Percentiles rank a stretch among this genome's conserved stretches.
phyloP scores from a whole-genome alignment of 2,888 invertebrate species.

The Hirudinaria manillensis region DNA sequence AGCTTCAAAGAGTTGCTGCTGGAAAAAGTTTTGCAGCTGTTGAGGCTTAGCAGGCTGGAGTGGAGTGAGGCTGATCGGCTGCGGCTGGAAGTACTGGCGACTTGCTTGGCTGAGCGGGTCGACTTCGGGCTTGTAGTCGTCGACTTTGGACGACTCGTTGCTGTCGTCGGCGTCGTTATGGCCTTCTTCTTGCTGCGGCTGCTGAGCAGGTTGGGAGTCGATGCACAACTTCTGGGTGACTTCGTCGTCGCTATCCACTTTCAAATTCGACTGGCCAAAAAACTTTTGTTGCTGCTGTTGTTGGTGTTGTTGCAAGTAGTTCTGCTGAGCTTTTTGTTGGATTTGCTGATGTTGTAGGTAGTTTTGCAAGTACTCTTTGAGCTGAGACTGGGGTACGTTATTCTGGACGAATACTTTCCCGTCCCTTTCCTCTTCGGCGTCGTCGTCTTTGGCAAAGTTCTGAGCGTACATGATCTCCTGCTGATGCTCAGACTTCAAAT shows the following conservation, averaged over 20 bases:
- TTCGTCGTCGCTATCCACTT: slow-evolving; percentile 1
- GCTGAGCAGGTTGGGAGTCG: not conserved
- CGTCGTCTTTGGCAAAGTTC: not conserved
- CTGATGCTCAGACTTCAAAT: not conserved
- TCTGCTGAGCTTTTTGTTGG: too few species aligned
- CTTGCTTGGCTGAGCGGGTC: slow-evolving; percentile 10
- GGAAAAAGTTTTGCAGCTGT: slow-evolving; percentile 21
- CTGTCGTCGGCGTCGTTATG: not conserved
- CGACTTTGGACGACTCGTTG: not conserved
- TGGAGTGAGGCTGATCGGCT: slow-evolving; percentile 9
- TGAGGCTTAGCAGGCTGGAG: slow-evolving; percentile 25
- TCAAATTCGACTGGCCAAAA: not conserved
- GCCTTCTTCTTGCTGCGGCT: not conserved
- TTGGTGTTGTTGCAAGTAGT: slow-evolving; percentile 6
- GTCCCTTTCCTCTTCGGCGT: not conserved
- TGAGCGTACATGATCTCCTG: not conserved
- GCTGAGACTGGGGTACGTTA: not conserved
- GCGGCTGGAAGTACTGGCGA: slow-evolving; percentile 13
- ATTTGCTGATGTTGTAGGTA: not conserved
- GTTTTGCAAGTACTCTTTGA: not conserved
- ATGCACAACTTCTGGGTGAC: not conserved
- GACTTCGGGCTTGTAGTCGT: not conserved
- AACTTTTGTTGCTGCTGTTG: not conserved
- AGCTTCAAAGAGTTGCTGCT: slow-evolving; percentile 16
- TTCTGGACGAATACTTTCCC: not conserved